Percentiles rank a stretch among this genome's conserved stretches.
Evolutionary conservation across 92 coral and sea anemone genomes (phyloP).

Genomic region (Palythoa heliodiscus): DNA sequence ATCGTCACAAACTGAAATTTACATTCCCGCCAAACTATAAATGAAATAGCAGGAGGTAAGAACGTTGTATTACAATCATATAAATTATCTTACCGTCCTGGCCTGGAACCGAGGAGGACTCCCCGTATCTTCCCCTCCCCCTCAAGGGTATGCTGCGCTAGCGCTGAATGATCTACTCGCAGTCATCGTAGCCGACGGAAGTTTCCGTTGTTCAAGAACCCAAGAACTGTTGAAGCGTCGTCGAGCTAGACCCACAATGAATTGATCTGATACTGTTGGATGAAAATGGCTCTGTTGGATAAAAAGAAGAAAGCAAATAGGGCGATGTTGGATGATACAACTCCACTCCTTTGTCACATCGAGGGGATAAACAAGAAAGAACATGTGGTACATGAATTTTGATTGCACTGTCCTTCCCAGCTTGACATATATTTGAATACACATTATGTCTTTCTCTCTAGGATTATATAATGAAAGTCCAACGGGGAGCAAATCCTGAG

Average conservation of each 20-base stretch:
- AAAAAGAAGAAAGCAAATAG: conserved; percentile 48
- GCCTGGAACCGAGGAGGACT: no score
- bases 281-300: conserved; percentile 69
- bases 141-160: not conserved
- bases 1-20: not conserved
- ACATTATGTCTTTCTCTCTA: conserved; percentile 23
- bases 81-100: not conserved
- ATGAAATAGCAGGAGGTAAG: not conserved
- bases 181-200: not conserved
- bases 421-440: not conserved
- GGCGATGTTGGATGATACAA: conserved; percentile 75
- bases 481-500: conserved; percentile 92
- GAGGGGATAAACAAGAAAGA: conserved; percentile 93
- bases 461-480: conserved; percentile 95
- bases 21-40: conserved; percentile 11
- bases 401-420: not conserved
- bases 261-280: conserved; percentile 7
- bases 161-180: not conserved
- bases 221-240: not conserved
- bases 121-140: no score
- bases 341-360: conserved; percentile 82
- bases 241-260: not conserved
- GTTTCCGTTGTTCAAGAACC: not conserved
- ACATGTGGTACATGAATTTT: conserved; percentile 73
- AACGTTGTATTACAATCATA: not conserved